Percentiles rank a stretch among this genome's conserved stretches.
Evolutionary conservation across 2,888 invertebrate genomes (phyloP).

Genomic region (Pelosia muscerda): DNA sequence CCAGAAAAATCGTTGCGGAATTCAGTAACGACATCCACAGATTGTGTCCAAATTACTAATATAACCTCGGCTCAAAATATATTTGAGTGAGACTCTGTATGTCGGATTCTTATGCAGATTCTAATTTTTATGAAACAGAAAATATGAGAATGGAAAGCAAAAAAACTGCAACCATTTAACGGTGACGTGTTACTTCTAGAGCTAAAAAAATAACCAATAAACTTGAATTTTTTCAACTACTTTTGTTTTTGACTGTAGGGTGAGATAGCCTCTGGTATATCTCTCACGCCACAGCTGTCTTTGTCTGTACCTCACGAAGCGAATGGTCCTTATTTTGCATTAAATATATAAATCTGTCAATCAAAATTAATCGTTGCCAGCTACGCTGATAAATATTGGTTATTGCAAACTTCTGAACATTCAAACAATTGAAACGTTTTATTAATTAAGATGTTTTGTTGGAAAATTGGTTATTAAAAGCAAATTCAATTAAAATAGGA

Average conservation of each 20-base stretch:
- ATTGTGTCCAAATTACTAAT: slow-evolving; percentile 11
- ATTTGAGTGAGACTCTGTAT: too few relatives aligned
- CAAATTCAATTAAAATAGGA: background rate
- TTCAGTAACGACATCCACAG: slow-evolving; percentile 15
- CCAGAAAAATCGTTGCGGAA: slow-evolving; percentile 23
- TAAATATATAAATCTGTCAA: background rate
- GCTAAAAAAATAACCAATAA: too few relatives aligned
- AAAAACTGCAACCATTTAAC: background rate
- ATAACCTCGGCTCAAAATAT: slow-evolving; percentile 15
- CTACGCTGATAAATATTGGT: background rate
- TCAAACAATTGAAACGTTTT: background rate
- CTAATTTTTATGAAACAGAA: background rate
- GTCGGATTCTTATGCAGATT: background rate
- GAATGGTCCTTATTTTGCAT: too few relatives aligned
- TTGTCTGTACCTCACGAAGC: too few relatives aligned
- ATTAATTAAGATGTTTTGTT: background rate
- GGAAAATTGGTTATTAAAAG: background rate
- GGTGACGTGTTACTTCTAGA: background rate
- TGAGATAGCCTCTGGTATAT: too few relatives aligned
- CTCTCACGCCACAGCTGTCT: too few relatives aligned
- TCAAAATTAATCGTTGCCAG: background rate
- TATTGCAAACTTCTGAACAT: background rate
- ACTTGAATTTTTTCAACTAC: too few relatives aligned
- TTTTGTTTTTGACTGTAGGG: too few relatives aligned
- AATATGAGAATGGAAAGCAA: background rate